Percentiles rank a stretch among this genome's conserved stretches.
These are phyloP conservation scores for Pituophis catenifer DNA, from an alignment of 2,113 vertebrate genomes.

Conservation along the genomic window DNA sequence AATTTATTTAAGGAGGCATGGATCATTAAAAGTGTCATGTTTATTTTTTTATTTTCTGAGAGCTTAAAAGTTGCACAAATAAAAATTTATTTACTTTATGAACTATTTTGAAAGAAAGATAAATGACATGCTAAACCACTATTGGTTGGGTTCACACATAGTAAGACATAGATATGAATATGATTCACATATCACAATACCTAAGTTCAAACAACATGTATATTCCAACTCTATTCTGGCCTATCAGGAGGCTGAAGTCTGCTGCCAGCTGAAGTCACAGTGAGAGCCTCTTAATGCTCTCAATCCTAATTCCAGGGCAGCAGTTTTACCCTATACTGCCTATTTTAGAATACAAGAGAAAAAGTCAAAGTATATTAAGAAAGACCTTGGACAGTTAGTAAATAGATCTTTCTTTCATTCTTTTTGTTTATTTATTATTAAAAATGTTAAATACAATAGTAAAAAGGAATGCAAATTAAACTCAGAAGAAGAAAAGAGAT, in stretches of 20 bases:
- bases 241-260: not conserved
- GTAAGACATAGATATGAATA: not conserved
- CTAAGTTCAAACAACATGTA: not conserved
- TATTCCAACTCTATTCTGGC: not conserved
- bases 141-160: not conserved
- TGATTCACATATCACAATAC: not conserved
- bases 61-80: not conserved
- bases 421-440: not conserved
- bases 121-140: not conserved
- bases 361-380: not conserved
- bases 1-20: not conserved
- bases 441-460: not conserved
- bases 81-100: not conserved
- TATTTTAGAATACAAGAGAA: not conserved
- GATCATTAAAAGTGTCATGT: not conserved
- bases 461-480: not conserved
- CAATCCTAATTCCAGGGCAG: not conserved
- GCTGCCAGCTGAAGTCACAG: not conserved
- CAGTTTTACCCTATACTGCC: not conserved
- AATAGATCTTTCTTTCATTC: not conserved
- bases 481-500: not conserved
- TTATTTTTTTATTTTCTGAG: not conserved
- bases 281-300: not conserved
- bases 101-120: not conserved
- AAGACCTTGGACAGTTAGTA: not conserved